These are phyloP conservation scores for Synergus itoensis DNA, from an alignment of 2,888 invertebrate genomes.

Conservation along the genomic window DNA sequence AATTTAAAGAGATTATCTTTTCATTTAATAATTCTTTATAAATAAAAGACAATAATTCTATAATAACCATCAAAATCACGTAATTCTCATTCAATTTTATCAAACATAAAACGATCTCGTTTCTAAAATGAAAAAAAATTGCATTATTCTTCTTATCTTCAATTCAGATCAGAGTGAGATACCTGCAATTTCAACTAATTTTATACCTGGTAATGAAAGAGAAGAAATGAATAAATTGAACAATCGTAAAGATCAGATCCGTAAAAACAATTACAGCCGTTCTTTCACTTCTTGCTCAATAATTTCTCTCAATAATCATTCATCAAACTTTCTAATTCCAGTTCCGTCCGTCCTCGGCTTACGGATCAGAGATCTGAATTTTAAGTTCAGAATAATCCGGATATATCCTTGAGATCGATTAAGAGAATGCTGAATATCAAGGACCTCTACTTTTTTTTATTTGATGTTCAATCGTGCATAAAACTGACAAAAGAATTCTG, in stretches of 20 bases:
- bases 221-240: conserved; percentile 13
- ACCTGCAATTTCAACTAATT: neutral
- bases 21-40: neutral
- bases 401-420: conserved; percentile 8
- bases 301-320: conserved; percentile 26
- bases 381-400: neutral
- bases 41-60: too few species aligned
- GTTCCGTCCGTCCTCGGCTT: conserved; percentile 8
- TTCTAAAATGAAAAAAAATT: neutral
- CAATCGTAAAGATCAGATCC: neutral
- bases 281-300: conserved; percentile 16
- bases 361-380: conserved; percentile 15
- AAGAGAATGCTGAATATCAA: conserved; percentile 9
- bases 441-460: conserved; percentile 16
- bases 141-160: neutral
- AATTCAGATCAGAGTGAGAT: neutral
- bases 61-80: too few species aligned
- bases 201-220: neutral
- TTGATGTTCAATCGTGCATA: conserved; percentile 7
- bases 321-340: conserved; percentile 25
- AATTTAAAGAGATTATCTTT: neutral
- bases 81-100: neutral
- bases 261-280: neutral
- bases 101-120: neutral
- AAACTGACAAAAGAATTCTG: neutral